Evolutionary conservation across 2,888 invertebrate species (phyloP).

Genomic region (Furcula furcula): DNA sequence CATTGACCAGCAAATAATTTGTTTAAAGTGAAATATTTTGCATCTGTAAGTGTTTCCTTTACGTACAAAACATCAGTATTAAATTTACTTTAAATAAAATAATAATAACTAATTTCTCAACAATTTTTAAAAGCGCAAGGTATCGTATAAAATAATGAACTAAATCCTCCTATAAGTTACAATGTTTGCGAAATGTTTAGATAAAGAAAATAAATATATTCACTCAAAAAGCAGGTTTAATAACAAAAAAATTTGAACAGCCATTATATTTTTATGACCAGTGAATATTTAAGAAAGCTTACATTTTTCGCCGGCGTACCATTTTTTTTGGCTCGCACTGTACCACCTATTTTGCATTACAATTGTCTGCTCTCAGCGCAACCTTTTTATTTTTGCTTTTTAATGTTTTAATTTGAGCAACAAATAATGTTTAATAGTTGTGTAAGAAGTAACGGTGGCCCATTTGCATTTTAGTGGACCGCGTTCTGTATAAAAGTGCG

Average conservation of each 20-base stretch:
- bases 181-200: too few relatives aligned
- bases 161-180: too few relatives aligned
- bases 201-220: not conserved
- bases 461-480: conserved; percentile 66
- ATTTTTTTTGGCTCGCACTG: conserved; percentile 45
- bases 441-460: conserved; percentile 55
- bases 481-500: conserved; percentile 25
- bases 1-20: too few relatives aligned
- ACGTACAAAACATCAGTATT: too few relatives aligned
- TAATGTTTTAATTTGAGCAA: conserved; percentile 74
- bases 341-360: conserved; percentile 63
- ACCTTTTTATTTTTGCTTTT: conserved; percentile 54
- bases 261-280: conserved; percentile 35
- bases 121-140: too few relatives aligned
- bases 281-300: conserved; percentile 37
- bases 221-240: conserved; percentile 10
- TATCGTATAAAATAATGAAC: too few relatives aligned
- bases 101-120: too few relatives aligned
- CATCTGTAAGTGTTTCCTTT: too few relatives aligned
- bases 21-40: too few relatives aligned
- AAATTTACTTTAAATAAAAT: too few relatives aligned
- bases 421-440: conserved; percentile 73
- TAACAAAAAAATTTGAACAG: conserved; percentile 19
- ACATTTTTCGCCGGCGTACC: conserved; percentile 31
- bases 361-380: conserved; percentile 57